These are phyloP conservation scores for Andrena cerasifolii DNA, from an alignment of 1,140 invertebrate species.

Conservation along the genomic window DNA sequence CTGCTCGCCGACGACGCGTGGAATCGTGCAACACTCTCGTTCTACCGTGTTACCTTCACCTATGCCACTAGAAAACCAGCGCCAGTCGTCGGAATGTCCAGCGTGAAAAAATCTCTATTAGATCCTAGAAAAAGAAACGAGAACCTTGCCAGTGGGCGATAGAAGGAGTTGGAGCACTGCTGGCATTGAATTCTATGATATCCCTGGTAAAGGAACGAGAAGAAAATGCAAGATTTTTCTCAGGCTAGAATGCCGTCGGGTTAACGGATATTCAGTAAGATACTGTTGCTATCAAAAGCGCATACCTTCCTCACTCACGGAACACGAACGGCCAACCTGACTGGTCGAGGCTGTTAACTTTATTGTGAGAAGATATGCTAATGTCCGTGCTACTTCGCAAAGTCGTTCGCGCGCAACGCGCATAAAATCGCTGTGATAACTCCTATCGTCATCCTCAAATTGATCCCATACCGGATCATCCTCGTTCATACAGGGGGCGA, in stretches of 20 bases:
- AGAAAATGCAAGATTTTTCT: not conserved
- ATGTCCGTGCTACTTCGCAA: constrained; percentile 14
- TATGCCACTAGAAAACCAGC: too few relatives aligned
- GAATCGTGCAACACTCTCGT: not conserved
- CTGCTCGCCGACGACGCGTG: too few relatives aligned
- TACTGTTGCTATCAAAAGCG: constrained; percentile 2
- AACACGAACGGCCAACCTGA: constrained; percentile 6
- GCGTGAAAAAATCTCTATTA: not conserved
- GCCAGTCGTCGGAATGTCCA: too few relatives aligned
- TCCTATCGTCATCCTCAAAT: not conserved
- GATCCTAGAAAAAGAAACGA: not conserved
- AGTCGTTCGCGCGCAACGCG: not conserved
- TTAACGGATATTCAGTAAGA: not conserved
- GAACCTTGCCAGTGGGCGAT: not conserved
- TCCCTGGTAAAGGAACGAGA: not conserved
- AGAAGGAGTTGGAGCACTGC: not conserved
- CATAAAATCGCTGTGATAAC: constrained; percentile 1
- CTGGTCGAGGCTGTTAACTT: constrained; percentile 46
- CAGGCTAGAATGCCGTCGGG: not conserved
- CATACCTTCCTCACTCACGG: not conserved
- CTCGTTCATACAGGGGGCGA: not conserved
- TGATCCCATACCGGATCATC: not conserved
- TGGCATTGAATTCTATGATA: not conserved
- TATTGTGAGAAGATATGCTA: constrained; percentile 62
- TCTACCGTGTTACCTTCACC: too few relatives aligned